Evolutionary conservation across 2,797 vertebrate species (phyloP), one percentile per base, ranked within the genome.

Genomic region (Notamacropus eugenii): DNA sequence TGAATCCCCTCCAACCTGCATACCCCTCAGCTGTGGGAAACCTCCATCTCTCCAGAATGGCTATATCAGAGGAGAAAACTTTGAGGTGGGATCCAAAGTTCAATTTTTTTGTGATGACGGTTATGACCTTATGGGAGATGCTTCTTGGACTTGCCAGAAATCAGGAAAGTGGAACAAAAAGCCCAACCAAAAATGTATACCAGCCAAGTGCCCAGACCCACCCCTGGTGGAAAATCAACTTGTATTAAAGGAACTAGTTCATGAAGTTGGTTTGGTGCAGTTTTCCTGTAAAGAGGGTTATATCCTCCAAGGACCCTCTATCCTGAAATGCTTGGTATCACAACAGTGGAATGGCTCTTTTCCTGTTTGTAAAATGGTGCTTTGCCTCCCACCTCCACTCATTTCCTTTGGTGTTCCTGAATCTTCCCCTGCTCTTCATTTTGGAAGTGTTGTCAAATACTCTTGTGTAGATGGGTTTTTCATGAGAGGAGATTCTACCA

Each of bases 271-370:
- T 34, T 99, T 99, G 16, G 99, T 99, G 92, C 99, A 99, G 55
- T 98, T 99, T 96, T 99, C 99, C 57, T 99, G 99, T 96, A 99
- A 99, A 97, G 99, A 99, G 1, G 99, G 99, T 10, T 99, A 99
- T 24, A 98, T 98, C 62, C 99, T 99, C 0, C 98, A 99, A 90
- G 99, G 99, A 0, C 98, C 99, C 28, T 98, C 98, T 24, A 97
- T 99, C 56, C 98, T 99, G 91, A 99, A 99, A 96, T 99, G 99
- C 97, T 98, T 99, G 58, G 98, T 98, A 0, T 99, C 99, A 0
- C 99, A 99, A 96, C 99, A 99, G 93, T 99, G 99, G 99, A 99
- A 99, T 90, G 99, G 99, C 97, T 99, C 99, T 4, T 99, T 99
- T 97, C 99, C 99, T 0, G 97, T 99, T 90, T 99, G 99, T 98